A percentile compares a stretch with the other conserved stretches of the same genome.
Evolutionary conservation across 2,797 vertebrate species (phyloP).

Genomic region (Onychomys torridus): DNA sequence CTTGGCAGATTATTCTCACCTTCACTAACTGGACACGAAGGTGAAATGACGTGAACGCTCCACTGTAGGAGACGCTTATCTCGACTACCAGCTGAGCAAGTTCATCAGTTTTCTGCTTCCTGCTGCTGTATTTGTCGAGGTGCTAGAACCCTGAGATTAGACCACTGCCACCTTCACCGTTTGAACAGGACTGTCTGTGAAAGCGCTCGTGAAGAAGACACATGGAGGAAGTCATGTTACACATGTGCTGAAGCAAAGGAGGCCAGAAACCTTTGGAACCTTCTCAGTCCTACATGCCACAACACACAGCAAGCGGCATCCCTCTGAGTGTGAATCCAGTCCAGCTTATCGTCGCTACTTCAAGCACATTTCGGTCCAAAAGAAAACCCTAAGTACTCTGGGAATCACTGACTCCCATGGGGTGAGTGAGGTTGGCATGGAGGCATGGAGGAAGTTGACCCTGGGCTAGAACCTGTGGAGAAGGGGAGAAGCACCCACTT

Average conservation of each 20-base stretch:
- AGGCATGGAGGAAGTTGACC: neutral
- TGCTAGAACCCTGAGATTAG: neutral
- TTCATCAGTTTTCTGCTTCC: neutral
- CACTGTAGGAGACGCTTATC: neutral
- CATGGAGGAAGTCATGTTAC: neutral
- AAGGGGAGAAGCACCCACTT: conserved; percentile 70
- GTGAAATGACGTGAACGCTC: neutral
- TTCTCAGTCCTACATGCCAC: rapidly evolving
- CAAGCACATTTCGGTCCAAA: neutral
- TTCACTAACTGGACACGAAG: neutral
- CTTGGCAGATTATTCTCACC: neutral
- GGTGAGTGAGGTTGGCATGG: no score
- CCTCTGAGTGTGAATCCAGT: neutral
- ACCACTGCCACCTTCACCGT: neutral
- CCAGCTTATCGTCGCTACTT: neutral
- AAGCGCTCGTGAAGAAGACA: neutral
- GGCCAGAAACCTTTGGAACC: rapidly evolving
- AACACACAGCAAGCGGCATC: neutral
- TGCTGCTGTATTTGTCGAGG: neutral
- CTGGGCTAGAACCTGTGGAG: neutral
- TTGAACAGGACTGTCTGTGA: neutral
- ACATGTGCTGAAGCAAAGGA: neutral
- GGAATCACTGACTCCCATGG: neutral
- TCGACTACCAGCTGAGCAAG: neutral
- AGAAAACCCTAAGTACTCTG: neutral